A percentile compares a stretch with the other conserved stretches of the same genome.
Evolutionary conservation across 2,113 vertebrate species (phyloP).

Genomic region (Bagarius yarrelli): DNA sequence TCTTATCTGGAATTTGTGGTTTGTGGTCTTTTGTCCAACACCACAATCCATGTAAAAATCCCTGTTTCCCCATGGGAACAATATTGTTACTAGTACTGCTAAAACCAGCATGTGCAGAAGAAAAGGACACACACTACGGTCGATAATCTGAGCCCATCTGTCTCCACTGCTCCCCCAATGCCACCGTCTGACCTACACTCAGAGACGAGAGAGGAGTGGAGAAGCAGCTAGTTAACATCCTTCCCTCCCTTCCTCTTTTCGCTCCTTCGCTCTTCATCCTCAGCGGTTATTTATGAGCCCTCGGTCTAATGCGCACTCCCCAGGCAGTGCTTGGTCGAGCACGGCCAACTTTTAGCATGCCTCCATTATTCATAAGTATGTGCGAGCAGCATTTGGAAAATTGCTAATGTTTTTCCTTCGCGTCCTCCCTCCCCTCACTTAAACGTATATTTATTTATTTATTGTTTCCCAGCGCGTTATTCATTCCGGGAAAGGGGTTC

Average conservation of each 20-base stretch:
- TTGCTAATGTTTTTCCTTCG: constrained; percentile 55
- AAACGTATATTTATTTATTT: constrained; percentile 61
- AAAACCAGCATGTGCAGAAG: constrained; percentile 13
- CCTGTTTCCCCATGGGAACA: constrained; percentile 1
- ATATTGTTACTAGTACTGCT: constrained; percentile 14
- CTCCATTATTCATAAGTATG: constrained; percentile 58
- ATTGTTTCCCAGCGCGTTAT: constrained; percentile 54
- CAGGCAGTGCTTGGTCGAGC: constrained; percentile 55
- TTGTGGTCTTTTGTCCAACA: constrained; percentile 37
- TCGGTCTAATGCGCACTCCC: constrained; percentile 60
- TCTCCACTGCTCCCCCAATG: constrained; percentile 1
- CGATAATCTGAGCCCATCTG: constrained; percentile 15
- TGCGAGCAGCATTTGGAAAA: constrained; percentile 60
- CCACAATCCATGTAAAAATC: neutral
- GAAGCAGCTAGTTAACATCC: constrained; percentile 58
- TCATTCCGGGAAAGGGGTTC: constrained; percentile 43
- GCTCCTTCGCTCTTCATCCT: constrained; percentile 26
- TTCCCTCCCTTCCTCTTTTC: constrained; percentile 6
- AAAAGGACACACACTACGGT: constrained; percentile 24
- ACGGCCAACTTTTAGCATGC: constrained; percentile 52
- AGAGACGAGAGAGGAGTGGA: constrained; percentile 22
- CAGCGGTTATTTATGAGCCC: constrained; percentile 57
- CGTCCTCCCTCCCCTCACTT: constrained; percentile 39
- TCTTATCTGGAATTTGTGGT: constrained; percentile 8
- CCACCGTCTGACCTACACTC: constrained; percentile 27